Percentiles rank a stretch among this genome's conserved stretches.
These are phyloP conservation scores for Geopemphigus sp. DNA, from an alignment of 1,140 invertebrate species.

Conservation along the genomic window DNA sequence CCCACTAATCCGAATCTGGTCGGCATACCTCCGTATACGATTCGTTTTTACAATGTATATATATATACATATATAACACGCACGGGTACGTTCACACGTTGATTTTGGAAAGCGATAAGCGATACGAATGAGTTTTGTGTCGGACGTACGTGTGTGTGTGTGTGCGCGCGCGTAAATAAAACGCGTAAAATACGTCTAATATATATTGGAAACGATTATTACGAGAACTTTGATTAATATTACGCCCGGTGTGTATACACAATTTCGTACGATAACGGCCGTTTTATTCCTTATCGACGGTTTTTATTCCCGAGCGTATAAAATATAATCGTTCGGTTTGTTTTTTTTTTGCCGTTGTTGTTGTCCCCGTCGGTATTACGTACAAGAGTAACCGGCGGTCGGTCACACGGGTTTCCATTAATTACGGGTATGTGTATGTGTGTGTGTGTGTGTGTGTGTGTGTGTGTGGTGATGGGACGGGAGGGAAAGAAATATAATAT, in stretches of 20 bases:
- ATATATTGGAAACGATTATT: too few relatives aligned
- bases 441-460: too few relatives aligned
- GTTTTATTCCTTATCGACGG: background rate
- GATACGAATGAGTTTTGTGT: background rate
- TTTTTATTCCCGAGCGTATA: too few relatives aligned
- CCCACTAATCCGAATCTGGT: background rate
- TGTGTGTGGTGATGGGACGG: too few relatives aligned
- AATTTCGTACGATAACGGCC: background rate
- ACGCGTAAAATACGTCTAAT: too few relatives aligned
- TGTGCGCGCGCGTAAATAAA: too few relatives aligned
- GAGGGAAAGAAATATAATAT: slow-evolving; percentile 1
- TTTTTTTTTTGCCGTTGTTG: background rate
- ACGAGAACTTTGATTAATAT: too few relatives aligned
- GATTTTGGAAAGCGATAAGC: background rate
- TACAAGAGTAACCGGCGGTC: background rate
- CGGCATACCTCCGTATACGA: background rate
- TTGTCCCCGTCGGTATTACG: background rate
- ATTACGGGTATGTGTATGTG: too few relatives aligned
- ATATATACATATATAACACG: background rate
- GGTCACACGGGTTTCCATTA: slow-evolving; percentile 7
- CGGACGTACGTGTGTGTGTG: too few relatives aligned
- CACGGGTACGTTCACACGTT: background rate
- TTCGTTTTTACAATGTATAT: background rate
- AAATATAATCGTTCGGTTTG: too few relatives aligned
- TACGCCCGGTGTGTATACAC: too few relatives aligned